Evolutionary conservation across 1,140 invertebrate species (phyloP).

Genomic region (Atta texana): DNA sequence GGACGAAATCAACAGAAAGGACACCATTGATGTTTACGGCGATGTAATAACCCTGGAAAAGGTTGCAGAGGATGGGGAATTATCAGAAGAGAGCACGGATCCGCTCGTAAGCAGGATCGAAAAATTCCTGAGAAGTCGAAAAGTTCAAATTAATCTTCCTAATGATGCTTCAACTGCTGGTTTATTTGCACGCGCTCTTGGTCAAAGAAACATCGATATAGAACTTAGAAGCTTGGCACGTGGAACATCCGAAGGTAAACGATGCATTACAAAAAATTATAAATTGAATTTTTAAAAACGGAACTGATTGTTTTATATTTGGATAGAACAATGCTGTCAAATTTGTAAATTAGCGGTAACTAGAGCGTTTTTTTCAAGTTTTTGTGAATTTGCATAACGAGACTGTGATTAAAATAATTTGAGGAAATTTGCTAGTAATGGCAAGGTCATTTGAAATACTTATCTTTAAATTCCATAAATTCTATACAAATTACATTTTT

Average conservation of each 20-base stretch:
- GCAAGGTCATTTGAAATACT: neutral
- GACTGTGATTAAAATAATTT: neutral
- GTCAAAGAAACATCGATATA: slow-evolving; percentile 79
- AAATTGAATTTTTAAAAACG: neutral
- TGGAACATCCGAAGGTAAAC: slow-evolving; percentile 83
- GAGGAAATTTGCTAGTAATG: neutral
- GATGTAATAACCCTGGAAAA: slow-evolving; percentile 82
- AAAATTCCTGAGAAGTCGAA: slow-evolving; percentile 79
- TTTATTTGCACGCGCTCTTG: slow-evolving; percentile 82
- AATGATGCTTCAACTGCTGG: slow-evolving; percentile 82
- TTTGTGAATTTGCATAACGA: neutral
- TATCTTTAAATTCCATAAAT: neutral
- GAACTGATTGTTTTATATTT: neutral
- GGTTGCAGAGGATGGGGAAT: slow-evolving; percentile 63
- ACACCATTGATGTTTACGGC: slow-evolving; percentile 79
- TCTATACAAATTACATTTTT: neutral
- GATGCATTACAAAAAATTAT: slow-evolving; percentile 20
- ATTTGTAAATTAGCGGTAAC: slow-evolving; percentile 6
- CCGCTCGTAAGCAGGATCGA: slow-evolving; percentile 81
- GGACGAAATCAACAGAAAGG: slow-evolving; percentile 78
- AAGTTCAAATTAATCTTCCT: slow-evolving; percentile 79
- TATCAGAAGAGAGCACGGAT: slow-evolving; percentile 70
- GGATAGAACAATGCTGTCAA: neutral
- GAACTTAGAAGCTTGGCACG: slow-evolving; percentile 78
- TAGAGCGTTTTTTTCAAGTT: neutral